phyloP scores from a whole-genome alignment of 2,113 vertebrate species.

The Nerophis ophidion region DNA sequence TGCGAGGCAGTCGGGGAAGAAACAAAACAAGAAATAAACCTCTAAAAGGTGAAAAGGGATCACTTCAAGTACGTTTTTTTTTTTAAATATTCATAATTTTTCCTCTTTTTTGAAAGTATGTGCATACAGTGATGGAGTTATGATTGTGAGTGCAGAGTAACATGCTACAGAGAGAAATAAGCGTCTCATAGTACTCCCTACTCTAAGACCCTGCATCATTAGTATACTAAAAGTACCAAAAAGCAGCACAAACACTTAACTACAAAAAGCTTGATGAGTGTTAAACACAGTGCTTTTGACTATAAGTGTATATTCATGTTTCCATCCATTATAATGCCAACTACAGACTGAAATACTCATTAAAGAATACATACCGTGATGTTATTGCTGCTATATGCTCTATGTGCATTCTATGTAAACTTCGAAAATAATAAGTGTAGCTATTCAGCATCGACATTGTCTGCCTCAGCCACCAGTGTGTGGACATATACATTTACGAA shows the following conservation, averaged over 20 bases:
- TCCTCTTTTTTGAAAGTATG: slow-evolving; percentile 18
- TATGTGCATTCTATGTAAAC: slow-evolving; percentile 67
- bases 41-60: slow-evolving; percentile 6
- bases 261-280: slow-evolving; percentile 27
- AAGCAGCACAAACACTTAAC: slow-evolving; percentile 41
- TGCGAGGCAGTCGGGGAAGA: slow-evolving; percentile 23
- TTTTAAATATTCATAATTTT: neutral
- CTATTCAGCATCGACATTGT: slow-evolving; percentile 59
- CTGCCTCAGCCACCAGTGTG: slow-evolving; percentile 42
- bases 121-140: slow-evolving; percentile 23
- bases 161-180: slow-evolving; percentile 42
- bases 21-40: slow-evolving; percentile 16
- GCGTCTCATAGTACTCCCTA: slow-evolving; percentile 45
- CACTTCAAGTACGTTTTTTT: slow-evolving; percentile 1
- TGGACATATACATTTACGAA: slow-evolving; percentile 58
- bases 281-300: slow-evolving; percentile 21
- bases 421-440: slow-evolving; percentile 59
- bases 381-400: slow-evolving; percentile 65
- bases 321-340: slow-evolving; percentile 15
- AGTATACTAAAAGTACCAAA: slow-evolving; percentile 40
- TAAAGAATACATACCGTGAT: slow-evolving; percentile 39
- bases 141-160: slow-evolving; percentile 39
- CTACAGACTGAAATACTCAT: slow-evolving; percentile 27
- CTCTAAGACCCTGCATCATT: slow-evolving; percentile 41
- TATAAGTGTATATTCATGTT: slow-evolving; percentile 15